Evolutionary conservation across 2,888 invertebrate species (phyloP).

Genomic region (Clunio marinus): DNA sequence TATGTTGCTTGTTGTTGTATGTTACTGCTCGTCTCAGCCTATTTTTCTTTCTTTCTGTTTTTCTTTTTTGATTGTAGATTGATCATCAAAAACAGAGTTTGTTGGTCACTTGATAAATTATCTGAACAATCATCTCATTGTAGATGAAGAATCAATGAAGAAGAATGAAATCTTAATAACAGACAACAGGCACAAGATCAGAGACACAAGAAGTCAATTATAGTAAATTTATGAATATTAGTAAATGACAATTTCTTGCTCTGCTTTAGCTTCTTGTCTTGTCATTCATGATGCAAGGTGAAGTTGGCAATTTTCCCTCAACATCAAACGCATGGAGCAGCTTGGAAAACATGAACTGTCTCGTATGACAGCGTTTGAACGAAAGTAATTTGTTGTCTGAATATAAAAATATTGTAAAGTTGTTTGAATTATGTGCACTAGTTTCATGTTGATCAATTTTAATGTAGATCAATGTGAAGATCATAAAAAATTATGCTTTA

Average conservation of each 20-base stretch:
- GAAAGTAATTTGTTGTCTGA: too few species aligned
- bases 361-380: too few species aligned
- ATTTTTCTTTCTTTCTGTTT: neutral
- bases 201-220: neutral
- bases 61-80: neutral
- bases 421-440: too few species aligned
- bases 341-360: neutral
- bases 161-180: neutral
- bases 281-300: too few species aligned
- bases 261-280: slow-evolving; percentile 4
- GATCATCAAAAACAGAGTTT: neutral
- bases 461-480: too few species aligned
- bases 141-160: neutral
- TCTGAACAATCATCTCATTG: slow-evolving; percentile 6
- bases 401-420: too few species aligned
- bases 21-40: slow-evolving; percentile 20
- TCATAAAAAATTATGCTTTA: too few species aligned
- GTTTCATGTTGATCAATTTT: too few species aligned
- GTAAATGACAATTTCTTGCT: slow-evolving; percentile 3
- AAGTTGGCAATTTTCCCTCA: too few species aligned
- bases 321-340: neutral
- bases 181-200: neutral
- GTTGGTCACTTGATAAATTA: neutral
- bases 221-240: slow-evolving; percentile 8
- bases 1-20: neutral